A percentile compares a stretch with the other conserved stretches of the same genome.
phyloP scores from a whole-genome alignment of 1,140 invertebrate genomes.

The Goniozus legneri region DNA sequence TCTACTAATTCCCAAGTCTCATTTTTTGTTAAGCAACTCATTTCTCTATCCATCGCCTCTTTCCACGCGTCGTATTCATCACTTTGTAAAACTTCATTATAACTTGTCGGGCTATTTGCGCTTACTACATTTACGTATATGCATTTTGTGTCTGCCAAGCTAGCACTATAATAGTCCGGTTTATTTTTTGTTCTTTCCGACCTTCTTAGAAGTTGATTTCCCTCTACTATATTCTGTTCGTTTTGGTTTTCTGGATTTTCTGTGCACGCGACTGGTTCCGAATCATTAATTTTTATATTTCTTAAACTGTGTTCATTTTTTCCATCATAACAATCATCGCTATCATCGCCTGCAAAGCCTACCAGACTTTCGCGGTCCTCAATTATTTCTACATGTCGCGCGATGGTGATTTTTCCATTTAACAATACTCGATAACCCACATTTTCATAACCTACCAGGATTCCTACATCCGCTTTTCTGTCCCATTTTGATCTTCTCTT shows the following conservation, averaged over 20 bases:
- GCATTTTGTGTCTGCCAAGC: neutral
- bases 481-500: slow-evolving; percentile 37
- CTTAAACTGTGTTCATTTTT: slow-evolving; percentile 4
- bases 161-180: neutral
- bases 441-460: slow-evolving; percentile 1
- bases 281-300: slow-evolving; percentile 9
- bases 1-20: slow-evolving; percentile 37
- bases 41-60: slow-evolving; percentile 41
- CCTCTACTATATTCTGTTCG: slow-evolving; percentile 18
- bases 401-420: slow-evolving; percentile 9
- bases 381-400: slow-evolving; percentile 14
- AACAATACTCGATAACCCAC: slow-evolving; percentile 8
- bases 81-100: slow-evolving; percentile 33
- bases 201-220: neutral
- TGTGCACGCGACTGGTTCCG: too few relatives aligned
- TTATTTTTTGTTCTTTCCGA: neutral
- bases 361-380: slow-evolving; percentile 7
- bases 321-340: slow-evolving; percentile 7
- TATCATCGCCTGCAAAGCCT: neutral
- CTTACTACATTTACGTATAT: neutral
- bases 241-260: too few relatives aligned
- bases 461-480: slow-evolving; percentile 26
- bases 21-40: slow-evolving; percentile 38
- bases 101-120: slow-evolving; percentile 14
- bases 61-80: slow-evolving; percentile 35